These are phyloP conservation scores for Rhizoglyphus robini DNA, from an alignment of 1,140 invertebrate species.

Conservation along the genomic window DNA sequence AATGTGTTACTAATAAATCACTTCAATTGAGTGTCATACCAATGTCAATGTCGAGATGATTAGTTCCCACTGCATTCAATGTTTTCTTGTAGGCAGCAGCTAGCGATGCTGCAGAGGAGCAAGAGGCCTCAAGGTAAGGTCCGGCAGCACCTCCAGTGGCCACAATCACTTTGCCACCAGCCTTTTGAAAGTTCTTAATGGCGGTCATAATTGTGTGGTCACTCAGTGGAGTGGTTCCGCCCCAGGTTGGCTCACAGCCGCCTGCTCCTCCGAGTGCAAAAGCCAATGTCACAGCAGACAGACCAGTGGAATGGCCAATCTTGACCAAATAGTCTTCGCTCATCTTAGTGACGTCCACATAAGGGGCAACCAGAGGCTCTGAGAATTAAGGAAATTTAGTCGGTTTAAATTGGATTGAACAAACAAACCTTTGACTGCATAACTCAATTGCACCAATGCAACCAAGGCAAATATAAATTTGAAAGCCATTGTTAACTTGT, in stretches of 20 bases:
- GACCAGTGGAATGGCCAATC: conserved; percentile 21
- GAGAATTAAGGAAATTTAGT: neutral
- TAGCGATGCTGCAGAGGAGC: conserved; percentile 19
- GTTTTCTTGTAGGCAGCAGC: conserved; percentile 25
- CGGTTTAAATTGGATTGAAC: too few relatives aligned
- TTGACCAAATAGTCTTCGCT: conserved; percentile 22
- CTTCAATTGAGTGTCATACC: neutral
- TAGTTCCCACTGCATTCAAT: conserved; percentile 24
- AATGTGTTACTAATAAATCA: neutral
- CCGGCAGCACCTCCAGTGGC: conserved; percentile 26
- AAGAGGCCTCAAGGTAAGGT: conserved; percentile 28
- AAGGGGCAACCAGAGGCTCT: conserved; percentile 20
- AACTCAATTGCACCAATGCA: too few relatives aligned
- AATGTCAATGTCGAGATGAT: conserved; percentile 29
- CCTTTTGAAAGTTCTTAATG: conserved; percentile 24
- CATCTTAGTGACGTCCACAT: conserved; percentile 14
- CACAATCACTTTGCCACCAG: conserved; percentile 26
- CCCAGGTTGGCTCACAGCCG: conserved; percentile 29
- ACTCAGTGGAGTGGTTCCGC: conserved; percentile 23
- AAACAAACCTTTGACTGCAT: too few relatives aligned
- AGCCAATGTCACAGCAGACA: conserved; percentile 26
- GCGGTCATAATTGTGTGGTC: conserved; percentile 25
- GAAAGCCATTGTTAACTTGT: too few relatives aligned
- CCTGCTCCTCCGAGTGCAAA: conserved; percentile 26
- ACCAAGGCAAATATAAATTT: too few relatives aligned